phyloP scores from a whole-genome alignment of 2,888 invertebrate species.

The Hybos culiciformis region DNA sequence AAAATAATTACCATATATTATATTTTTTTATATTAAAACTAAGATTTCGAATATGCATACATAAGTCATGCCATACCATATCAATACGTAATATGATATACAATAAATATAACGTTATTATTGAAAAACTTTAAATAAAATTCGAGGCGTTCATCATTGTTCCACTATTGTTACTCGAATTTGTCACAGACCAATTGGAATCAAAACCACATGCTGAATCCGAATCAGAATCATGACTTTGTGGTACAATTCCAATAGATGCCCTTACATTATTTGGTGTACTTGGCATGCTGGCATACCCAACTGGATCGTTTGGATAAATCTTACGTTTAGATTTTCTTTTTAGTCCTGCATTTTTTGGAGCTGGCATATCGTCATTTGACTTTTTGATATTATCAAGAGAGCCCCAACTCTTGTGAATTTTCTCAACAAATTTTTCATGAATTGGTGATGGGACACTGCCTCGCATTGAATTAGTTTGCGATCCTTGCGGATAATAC shows the following conservation, averaged over 20 bases:
- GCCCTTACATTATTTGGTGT: constrained; percentile 46
- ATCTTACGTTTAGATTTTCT: constrained; percentile 46
- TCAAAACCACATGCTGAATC: constrained; percentile 81
- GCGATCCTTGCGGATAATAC: constrained; percentile 23
- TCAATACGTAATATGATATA: too few relatives aligned
- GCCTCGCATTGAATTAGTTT: constrained; percentile 19
- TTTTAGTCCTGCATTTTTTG: constrained; percentile 51
- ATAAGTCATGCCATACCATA: too few relatives aligned
- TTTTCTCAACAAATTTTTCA: constrained; percentile 43
- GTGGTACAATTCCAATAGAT: constrained; percentile 12
- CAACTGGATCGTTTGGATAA: constrained; percentile 32
- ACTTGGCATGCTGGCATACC: constrained; percentile 49
- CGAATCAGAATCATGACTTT: constrained; percentile 58
- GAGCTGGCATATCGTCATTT: constrained; percentile 52
- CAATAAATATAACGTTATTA: too few relatives aligned
- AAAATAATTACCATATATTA: too few relatives aligned
- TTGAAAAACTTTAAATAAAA: too few relatives aligned
- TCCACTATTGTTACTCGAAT: constrained; percentile 20
- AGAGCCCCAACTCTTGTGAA: constrained; percentile 81
- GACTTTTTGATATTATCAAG: constrained; percentile 68
- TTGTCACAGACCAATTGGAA: constrained; percentile 54
- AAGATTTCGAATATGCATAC: too few relatives aligned
- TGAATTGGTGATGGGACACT: constrained; percentile 26
- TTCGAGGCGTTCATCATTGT: too few relatives aligned
- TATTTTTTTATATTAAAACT: too few relatives aligned